These are phyloP conservation scores for Bos indicus DNA, from an alignment of 2,113 vertebrate species.

Conservation along the genomic window DNA sequence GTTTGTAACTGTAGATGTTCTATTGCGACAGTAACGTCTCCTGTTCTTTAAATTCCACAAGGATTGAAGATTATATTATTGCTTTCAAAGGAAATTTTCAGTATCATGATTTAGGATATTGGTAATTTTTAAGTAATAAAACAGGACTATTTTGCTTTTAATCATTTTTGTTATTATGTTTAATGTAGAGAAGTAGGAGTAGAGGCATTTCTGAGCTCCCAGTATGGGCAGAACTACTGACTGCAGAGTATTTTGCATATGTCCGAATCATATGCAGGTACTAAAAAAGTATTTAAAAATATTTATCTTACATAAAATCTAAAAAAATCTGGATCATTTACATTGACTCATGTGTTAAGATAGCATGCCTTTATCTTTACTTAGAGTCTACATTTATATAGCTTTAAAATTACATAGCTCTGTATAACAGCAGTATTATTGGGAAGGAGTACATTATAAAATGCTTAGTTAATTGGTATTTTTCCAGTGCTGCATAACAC, in stretches of 20 bases:
- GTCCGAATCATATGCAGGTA: not conserved
- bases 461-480: not conserved
- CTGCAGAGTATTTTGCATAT: not conserved
- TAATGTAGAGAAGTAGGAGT: not conserved
- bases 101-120: not conserved
- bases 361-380: not conserved
- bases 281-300: not conserved
- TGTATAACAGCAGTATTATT: not conserved
- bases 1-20: not conserved
- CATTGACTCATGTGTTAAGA: not conserved
- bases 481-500: not conserved
- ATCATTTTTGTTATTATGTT: not conserved
- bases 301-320: not conserved
- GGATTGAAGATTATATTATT: not conserved
- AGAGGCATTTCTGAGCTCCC: not conserved
- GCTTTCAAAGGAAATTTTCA: not conserved
- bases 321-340: not conserved
- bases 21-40: not conserved
- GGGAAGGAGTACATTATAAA: not conserved
- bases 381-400: not conserved
- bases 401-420: not conserved
- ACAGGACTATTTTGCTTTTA: not conserved
- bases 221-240: not conserved
- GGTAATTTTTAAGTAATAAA: not conserved
- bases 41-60: not conserved